These are phyloP conservation scores for Plotosus lineatus DNA, from an alignment of 2,113 vertebrate species.

Conservation along the genomic window DNA sequence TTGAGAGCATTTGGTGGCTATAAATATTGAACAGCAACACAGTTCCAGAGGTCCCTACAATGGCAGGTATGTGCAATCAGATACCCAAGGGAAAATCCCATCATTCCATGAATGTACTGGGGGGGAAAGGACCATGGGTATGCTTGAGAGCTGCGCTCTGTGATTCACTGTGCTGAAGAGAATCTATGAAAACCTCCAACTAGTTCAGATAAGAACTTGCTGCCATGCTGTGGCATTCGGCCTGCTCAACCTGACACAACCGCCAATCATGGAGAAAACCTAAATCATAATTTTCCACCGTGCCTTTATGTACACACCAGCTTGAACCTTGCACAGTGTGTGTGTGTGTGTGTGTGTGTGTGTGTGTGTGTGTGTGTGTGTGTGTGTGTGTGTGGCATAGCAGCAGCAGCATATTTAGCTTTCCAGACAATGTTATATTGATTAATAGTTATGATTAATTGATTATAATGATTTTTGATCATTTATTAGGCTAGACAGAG, in stretches of 20 bases:
- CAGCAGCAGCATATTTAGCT: conserved; percentile 22
- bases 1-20: conserved; percentile 54
- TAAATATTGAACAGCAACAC: conserved; percentile 55
- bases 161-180: conserved; percentile 38
- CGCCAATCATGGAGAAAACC: conserved; percentile 38
- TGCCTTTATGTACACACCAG: conserved; percentile 20
- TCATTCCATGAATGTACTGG: conserved; percentile 38
- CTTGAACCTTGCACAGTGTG: conserved; percentile 17
- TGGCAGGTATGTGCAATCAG: conserved; percentile 55
- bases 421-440: conserved; percentile 20
- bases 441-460: no score
- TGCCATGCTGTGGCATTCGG: conserved; percentile 1
- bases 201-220: conserved; percentile 44
- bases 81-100: conserved; percentile 51
- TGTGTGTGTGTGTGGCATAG: conserved; percentile 15
- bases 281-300: conserved; percentile 43
- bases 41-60: conserved; percentile 51
- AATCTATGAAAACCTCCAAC: conserved; percentile 47
- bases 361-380: conserved; percentile 1
- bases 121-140: conserved; percentile 1
- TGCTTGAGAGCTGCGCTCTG: background rate
- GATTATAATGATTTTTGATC: no score
- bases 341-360: conserved; percentile 12
- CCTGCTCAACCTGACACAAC: conserved; percentile 28
- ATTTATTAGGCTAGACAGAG: background rate